These are phyloP conservation scores for Candidula unifasciata DNA, from an alignment of 2,888 invertebrate species.

Conservation along the genomic window DNA sequence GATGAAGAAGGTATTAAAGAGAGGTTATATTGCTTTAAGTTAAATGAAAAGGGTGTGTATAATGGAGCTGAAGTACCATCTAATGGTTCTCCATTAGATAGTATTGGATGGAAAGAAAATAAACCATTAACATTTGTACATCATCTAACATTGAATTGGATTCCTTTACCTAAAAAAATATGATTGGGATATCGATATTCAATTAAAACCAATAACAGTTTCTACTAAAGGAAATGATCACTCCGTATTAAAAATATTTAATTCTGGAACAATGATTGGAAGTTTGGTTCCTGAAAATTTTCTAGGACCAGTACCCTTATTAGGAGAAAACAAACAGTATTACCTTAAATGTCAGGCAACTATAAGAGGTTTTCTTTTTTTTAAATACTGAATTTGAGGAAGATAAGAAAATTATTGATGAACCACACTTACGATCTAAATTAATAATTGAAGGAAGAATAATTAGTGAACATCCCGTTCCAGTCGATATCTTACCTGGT, in stretches of 20 bases:
- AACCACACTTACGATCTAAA: background rate
- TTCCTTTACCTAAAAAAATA: conserved; percentile 6
- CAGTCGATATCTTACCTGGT: conserved; percentile 2
- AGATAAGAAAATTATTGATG: background rate
- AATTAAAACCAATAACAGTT: background rate
- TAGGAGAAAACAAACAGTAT: too few relatives aligned
- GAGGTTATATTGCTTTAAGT: background rate
- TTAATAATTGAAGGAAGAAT: conserved; percentile 24
- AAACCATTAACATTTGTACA: conserved; percentile 8
- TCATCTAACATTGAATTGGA: background rate
- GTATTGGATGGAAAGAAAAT: background rate
- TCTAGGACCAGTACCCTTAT: too few relatives aligned
- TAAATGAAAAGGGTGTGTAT: background rate
- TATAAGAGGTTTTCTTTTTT: background rate
- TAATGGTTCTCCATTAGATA: background rate
- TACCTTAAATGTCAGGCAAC: too few relatives aligned
- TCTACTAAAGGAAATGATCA: background rate
- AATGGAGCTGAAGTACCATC: background rate
- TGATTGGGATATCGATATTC: conserved; percentile 10
- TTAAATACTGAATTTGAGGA: conserved; percentile 18
- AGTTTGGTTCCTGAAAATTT: background rate
- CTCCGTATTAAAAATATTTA: conserved; percentile 22
- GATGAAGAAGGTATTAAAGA: background rate
- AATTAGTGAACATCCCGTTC: background rate
- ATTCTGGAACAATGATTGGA: conserved; percentile 12